A percentile compares a stretch with the other conserved stretches of the same genome.
phyloP scores from a whole-genome alignment of 2,797 vertebrate species.

The Cynopterus sphinx region DNA sequence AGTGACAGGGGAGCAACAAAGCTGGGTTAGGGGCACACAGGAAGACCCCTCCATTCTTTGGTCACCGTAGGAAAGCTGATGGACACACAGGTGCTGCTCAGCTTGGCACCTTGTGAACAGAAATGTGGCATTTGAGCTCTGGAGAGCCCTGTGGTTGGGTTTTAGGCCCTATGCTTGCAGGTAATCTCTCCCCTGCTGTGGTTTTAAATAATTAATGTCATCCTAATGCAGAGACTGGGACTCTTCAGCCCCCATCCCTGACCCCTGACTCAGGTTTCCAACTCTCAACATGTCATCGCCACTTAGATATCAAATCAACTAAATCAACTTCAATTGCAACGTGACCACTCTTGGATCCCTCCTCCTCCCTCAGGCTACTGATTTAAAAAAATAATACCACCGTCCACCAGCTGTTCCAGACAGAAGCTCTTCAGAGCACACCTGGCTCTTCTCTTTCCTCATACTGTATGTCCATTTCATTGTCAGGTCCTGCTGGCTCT shows the following conservation, averaged over 20 bases:
- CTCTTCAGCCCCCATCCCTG: background rate
- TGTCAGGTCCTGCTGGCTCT: background rate
- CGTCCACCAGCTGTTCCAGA: fast-evolving
- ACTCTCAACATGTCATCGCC: background rate
- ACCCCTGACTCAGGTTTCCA: background rate
- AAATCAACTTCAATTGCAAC: background rate
- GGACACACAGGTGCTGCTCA: fast-evolving
- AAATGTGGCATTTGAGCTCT: background rate
- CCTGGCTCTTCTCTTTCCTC: background rate
- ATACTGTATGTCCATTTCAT: fast-evolving
- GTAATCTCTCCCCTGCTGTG: too few relatives aligned
- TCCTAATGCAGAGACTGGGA: background rate
- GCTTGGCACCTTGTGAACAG: fast-evolving
- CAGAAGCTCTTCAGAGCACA: fast-evolving
- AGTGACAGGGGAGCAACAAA: background rate
- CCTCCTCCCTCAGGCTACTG: fast-evolving
- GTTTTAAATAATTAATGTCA: background rate
- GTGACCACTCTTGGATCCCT: fast-evolving
- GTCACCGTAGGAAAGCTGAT: too few relatives aligned
- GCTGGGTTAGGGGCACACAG: fast-evolving
- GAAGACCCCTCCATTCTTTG: background rate
- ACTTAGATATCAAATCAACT: background rate
- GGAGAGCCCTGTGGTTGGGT: background rate
- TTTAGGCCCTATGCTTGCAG: background rate
- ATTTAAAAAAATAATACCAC: too few relatives aligned